Conservation (phyloP, 2,113 vertebrate species). For the Ondatra zibethicus region DNA sequence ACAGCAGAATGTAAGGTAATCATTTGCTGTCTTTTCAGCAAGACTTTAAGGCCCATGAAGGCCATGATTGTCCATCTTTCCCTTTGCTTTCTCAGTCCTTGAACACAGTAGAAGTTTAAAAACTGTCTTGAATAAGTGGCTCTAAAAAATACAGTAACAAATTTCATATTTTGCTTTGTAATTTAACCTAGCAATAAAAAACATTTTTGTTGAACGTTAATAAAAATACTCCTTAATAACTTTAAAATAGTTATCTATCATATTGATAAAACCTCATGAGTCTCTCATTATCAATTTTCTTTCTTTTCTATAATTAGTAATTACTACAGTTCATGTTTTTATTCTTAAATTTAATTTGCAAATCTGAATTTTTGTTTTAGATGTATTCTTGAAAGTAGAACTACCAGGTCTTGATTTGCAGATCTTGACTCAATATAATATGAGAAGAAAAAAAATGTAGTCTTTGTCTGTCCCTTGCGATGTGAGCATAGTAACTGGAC, state of each 20-base stretch:
- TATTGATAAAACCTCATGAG: conserved; percentile 9
- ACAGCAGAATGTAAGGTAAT: neutral
- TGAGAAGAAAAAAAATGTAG: neutral
- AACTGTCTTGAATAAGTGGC: neutral
- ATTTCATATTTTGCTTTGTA: neutral
- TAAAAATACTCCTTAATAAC: neutral
- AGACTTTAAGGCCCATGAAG: neutral
- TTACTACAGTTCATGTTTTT: conserved; percentile 1
- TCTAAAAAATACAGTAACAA: neutral
- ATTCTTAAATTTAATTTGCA: neutral
- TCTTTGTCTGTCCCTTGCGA: neutral
- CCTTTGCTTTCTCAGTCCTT: neutral
- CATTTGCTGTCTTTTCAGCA: neutral
- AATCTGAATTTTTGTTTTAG: neutral
- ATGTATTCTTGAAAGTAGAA: conserved; percentile 12
- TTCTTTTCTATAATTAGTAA: conserved; percentile 4
- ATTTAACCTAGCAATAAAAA: conserved; percentile 18
- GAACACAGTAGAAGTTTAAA: neutral
- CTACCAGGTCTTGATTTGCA: neutral
- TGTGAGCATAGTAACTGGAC: neutral
- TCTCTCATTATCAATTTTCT: neutral
- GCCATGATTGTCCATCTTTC: neutral
- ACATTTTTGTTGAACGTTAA: neutral
- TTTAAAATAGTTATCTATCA: conserved; percentile 9
- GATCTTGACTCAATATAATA: neutral